Evolutionary conservation across 2,888 invertebrate genomes (phyloP).

Genomic region (Rotaria socialis): DNA sequence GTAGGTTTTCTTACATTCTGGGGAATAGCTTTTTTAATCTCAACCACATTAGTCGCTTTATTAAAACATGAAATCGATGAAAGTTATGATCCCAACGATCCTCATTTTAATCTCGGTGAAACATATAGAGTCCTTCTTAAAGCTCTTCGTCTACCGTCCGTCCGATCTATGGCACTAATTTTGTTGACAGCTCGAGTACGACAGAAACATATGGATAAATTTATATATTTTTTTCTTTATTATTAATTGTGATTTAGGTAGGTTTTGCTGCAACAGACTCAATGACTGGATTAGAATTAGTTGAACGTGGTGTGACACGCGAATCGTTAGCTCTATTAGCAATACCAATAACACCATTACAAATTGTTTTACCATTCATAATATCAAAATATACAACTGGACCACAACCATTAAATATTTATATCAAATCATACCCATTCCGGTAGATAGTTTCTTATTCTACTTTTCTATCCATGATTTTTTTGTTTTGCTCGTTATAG

Average conservation of each 20-base stretch:
- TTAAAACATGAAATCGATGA: constrained; percentile 73
- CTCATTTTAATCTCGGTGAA: constrained; percentile 63
- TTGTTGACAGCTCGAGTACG: constrained; percentile 82
- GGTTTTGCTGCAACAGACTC: constrained; percentile 93
- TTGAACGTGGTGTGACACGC: constrained; percentile 90
- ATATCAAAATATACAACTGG: constrained; percentile 79
- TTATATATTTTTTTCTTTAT: background rate
- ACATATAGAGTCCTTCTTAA: constrained; percentile 78
- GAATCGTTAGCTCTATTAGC: constrained; percentile 87
- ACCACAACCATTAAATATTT: constrained; percentile 79
- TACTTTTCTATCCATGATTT: background rate
- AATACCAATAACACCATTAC: constrained; percentile 85
- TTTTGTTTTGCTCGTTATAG: constrained; percentile 60
- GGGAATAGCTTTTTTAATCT: constrained; percentile 82
- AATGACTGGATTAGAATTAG: constrained; percentile 85
- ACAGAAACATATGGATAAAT: background rate
- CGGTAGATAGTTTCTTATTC: constrained; percentile 58
- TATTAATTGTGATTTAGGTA: constrained; percentile 65
- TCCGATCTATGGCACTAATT: constrained; percentile 73
- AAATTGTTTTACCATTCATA: constrained; percentile 81
- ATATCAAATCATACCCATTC: constrained; percentile 79
- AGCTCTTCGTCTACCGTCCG: constrained; percentile 76
- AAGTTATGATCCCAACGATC: constrained; percentile 56
- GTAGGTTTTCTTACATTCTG: constrained; percentile 85
- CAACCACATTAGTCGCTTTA: constrained; percentile 80